Conservation (phyloP, 2,797 vertebrate species). For the Aselliscus stoliczkanus region DNA sequence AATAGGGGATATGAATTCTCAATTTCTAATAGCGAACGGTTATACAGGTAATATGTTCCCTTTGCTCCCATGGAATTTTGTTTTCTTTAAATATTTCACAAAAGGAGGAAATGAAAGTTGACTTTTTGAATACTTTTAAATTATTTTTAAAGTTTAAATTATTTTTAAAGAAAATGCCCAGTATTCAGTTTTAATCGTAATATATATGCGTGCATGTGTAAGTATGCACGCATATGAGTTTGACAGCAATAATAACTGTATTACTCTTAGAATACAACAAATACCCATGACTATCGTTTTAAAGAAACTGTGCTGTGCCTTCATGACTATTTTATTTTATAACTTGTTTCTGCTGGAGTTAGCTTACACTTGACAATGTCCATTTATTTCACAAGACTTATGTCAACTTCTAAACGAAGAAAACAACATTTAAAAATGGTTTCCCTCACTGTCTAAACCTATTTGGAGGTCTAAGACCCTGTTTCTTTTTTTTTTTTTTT, state of each 20-base stretch:
- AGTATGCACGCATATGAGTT: not conserved
- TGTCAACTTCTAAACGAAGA: conserved; percentile 34
- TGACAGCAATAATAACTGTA: conserved; percentile 44
- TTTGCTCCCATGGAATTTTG: conserved; percentile 65
- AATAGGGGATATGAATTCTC: conserved; percentile 56
- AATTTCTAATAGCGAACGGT: conserved; percentile 75
- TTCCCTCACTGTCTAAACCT: conserved; percentile 13
- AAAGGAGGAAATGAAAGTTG: conserved; percentile 71
- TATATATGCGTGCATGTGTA: conserved; percentile 62
- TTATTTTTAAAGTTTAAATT: conserved; percentile 71
- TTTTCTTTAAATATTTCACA: conserved; percentile 75
- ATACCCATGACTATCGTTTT: conserved; percentile 46
- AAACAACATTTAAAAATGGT: conserved; percentile 16
- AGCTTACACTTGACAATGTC: conserved; percentile 53
- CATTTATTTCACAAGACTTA: conserved; percentile 68
- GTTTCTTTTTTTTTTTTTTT: not conserved
- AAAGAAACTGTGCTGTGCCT: conserved; percentile 39
- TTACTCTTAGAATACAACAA: conserved; percentile 42
- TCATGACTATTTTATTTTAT: conserved; percentile 55
- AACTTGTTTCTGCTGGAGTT: conserved; percentile 65
- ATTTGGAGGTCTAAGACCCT: not conserved
- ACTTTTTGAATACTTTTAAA: conserved; percentile 72
- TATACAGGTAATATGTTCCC: conserved; percentile 70
- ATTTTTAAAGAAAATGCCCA: conserved; percentile 25
- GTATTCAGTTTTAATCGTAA: conserved; percentile 38